Conservation (phyloP, 2,113 vertebrate genomes). For the Anhinga rufa region DNA sequence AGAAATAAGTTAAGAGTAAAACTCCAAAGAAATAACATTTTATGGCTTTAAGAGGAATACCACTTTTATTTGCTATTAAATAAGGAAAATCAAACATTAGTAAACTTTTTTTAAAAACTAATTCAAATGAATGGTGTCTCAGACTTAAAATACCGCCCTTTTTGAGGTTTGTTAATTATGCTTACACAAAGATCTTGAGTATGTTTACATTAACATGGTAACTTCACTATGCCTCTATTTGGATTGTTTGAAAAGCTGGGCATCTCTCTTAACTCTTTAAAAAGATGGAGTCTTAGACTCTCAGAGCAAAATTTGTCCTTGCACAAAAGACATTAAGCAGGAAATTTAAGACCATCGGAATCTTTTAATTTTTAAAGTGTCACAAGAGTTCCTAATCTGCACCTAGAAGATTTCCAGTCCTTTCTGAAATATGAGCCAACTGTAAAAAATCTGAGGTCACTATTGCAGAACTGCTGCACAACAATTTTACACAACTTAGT, state of each 20-base stretch:
- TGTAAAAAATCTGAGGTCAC: not conserved
- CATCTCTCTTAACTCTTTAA: not conserved
- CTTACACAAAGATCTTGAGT: not conserved
- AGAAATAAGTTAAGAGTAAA: not conserved
- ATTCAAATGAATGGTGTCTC: not conserved
- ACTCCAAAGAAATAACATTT: not conserved
- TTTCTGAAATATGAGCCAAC: not conserved
- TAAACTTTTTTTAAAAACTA: not conserved
- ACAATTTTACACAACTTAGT: not conserved
- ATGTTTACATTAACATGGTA: not conserved
- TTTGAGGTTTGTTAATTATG: not conserved
- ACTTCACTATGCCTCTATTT: not conserved
- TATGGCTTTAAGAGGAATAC: not conserved
- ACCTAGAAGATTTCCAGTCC: not conserved
- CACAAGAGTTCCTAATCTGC: not conserved
- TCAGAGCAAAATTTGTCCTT: not conserved
- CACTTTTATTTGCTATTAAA: not conserved
- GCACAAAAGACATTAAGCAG: not conserved
- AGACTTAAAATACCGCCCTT: not conserved
- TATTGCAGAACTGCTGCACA: not conserved
- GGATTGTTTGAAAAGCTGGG: not conserved
- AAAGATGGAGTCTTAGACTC: not conserved
- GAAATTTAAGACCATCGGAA: not conserved
- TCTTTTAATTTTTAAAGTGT: not conserved
- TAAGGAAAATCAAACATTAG: not conserved